Percentiles rank a stretch among this genome's conserved stretches.
Evolutionary conservation across 2,797 vertebrate genomes (phyloP).

Genomic region (Lepidocolaptes lacrymiger): DNA sequence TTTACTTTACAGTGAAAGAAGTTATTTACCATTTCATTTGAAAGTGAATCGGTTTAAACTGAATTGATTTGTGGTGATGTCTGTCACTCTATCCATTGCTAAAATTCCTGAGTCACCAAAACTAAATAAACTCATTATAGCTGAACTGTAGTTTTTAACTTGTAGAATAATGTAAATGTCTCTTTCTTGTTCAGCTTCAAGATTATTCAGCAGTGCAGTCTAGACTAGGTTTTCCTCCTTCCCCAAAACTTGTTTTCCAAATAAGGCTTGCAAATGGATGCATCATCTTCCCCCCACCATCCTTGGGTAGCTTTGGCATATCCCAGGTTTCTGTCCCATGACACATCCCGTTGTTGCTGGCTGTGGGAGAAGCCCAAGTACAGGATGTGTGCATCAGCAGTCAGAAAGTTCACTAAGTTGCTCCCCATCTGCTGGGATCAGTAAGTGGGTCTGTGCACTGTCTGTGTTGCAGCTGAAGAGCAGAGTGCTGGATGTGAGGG

Average conservation of each 20-base stretch:
- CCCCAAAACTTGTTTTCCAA: neutral
- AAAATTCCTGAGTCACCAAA: neutral
- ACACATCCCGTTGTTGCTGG: neutral
- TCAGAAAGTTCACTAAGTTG: neutral
- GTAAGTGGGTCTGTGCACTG: neutral
- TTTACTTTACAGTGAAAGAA: neutral
- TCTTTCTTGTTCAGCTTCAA: neutral
- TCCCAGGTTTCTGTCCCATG: neutral
- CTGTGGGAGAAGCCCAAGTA: neutral
- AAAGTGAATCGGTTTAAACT: neutral
- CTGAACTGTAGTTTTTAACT: neutral
- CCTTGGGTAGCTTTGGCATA: neutral
- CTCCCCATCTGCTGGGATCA: rapidly evolving
- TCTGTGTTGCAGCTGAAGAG: neutral
- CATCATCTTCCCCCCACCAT: neutral
- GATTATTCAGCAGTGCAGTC: neutral
- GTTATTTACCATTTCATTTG: neutral
- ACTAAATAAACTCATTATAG: neutral
- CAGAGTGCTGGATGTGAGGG: neutral
- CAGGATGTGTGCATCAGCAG: neutral
- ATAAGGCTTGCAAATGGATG: neutral
- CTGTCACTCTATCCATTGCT: neutral
- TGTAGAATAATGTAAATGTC: neutral
- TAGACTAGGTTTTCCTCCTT: neutral
- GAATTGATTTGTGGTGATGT: neutral